These are phyloP conservation scores for Melieria crassipennis DNA, from an alignment of 2,888 invertebrate genomes.

Conservation along the genomic window DNA sequence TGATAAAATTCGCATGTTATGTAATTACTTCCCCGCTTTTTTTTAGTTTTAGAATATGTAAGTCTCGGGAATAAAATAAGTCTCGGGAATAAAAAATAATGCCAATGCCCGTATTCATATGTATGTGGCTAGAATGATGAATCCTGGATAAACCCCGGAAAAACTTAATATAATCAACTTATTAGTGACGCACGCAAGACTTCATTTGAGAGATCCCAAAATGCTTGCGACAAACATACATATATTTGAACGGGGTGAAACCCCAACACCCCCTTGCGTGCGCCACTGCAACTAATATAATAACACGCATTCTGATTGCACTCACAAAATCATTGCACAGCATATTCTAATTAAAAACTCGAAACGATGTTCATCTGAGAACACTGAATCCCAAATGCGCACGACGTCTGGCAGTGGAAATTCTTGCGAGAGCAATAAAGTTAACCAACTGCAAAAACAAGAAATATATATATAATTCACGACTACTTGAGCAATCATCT, in stretches of 20 bases:
- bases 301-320: background rate
- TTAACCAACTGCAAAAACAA: slow-evolving; percentile 83
- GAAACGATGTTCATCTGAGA: slow-evolving; percentile 90
- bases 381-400: slow-evolving; percentile 96
- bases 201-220: no score
- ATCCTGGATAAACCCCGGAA: background rate
- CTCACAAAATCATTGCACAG: slow-evolving; percentile 97
- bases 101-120: background rate
- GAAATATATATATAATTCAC: background rate
- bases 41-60: background rate
- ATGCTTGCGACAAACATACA: no score
- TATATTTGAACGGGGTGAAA: no score
- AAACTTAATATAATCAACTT: no score
- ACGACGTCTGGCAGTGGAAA: slow-evolving; percentile 97
- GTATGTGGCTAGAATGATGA: slow-evolving; percentile 33
- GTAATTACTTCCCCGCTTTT: no score
- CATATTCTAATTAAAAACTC: slow-evolving; percentile 92
- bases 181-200: no score
- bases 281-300: no score
- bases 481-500: background rate
- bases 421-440: slow-evolving; percentile 94
- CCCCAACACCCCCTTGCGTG: no score
- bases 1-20: background rate
- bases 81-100: background rate
- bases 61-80: background rate